Percentiles rank a stretch among this genome's conserved stretches.
These are phyloP conservation scores for Pandemis cinnamomeana DNA, from an alignment of 2,888 invertebrate genomes.

Conservation along the genomic window DNA sequence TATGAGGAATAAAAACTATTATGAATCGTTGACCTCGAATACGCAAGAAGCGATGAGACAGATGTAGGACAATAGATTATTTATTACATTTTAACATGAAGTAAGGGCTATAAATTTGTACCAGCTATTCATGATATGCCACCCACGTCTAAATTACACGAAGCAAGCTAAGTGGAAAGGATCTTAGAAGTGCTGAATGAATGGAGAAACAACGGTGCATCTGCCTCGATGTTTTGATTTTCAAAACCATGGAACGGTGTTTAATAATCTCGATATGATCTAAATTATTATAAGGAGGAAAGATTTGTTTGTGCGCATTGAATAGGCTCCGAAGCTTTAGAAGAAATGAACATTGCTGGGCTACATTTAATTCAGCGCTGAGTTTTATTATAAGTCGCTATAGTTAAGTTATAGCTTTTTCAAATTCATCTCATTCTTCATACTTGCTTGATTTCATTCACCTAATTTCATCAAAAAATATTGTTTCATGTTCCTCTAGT, in stretches of 20 bases:
- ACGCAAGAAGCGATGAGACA: conserved; percentile 4
- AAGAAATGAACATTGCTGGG: no score
- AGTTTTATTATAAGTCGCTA: neutral
- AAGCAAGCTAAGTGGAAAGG: neutral
- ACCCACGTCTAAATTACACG: neutral
- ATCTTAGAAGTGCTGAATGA: neutral
- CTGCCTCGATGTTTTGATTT: neutral
- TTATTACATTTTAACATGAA: conserved; percentile 8
- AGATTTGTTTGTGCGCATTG: no score
- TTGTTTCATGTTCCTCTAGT: no score
- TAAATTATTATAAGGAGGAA: no score
- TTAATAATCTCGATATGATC: neutral
- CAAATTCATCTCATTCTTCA: no score
- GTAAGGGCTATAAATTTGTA: neutral
- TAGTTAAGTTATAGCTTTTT: neutral
- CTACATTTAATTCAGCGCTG: no score
- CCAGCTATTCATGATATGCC: neutral
- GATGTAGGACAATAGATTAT: conserved; percentile 37
- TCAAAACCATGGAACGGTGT: neutral
- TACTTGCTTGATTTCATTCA: no score
- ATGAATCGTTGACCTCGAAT: conserved; percentile 12
- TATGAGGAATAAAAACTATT: conserved; percentile 32
- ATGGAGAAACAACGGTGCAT: neutral
- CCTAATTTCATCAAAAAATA: no score
- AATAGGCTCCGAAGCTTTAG: no score